A percentile compares a stretch with the other conserved stretches of the same genome.
phyloP scores from a whole-genome alignment of 2,113 vertebrate species.

The Camarhynchus parvulus region DNA sequence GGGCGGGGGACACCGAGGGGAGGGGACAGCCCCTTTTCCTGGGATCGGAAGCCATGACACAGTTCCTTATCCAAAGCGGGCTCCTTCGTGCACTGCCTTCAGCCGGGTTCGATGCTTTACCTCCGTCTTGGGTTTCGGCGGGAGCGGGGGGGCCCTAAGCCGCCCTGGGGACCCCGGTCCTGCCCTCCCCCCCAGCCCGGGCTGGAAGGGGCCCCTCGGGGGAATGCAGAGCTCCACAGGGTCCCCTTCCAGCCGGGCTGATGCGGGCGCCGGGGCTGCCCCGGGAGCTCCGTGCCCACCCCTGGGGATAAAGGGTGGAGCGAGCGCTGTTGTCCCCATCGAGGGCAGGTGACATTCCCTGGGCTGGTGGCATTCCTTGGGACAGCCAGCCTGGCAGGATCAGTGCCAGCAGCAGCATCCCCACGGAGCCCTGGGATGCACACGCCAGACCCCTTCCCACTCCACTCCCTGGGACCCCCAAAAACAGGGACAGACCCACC shows the following conservation, averaged over 20 bases:
- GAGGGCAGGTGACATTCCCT: not conserved
- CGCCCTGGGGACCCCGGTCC: not conserved
- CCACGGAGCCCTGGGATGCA: not conserved
- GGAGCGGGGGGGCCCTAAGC: not conserved
- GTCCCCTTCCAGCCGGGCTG: not conserved
- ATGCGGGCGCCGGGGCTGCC: not conserved
- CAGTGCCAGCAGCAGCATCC: not conserved
- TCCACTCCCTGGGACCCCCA: not conserved
- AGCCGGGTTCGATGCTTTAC: constrained; percentile 24
- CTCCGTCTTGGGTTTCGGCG: not conserved
- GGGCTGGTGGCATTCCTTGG: not conserved
- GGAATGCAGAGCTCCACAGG: not conserved
- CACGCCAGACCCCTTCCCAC: not conserved
- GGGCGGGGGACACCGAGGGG: not conserved
- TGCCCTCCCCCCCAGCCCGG: not conserved
- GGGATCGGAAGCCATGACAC: constrained; percentile 56
- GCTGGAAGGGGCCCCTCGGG: not conserved
- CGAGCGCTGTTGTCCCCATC: not conserved
- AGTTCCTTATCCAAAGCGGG: constrained; percentile 45
- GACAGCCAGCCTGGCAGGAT: not conserved
- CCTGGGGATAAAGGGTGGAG: not conserved
- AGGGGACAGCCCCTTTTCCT: not conserved
- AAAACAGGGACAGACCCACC: not conserved
- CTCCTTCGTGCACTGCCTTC: constrained; percentile 11
- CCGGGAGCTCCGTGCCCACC: not conserved